Conservation (phyloP, 2,888 invertebrate species). For the Himalopsyche tibetana region DNA sequence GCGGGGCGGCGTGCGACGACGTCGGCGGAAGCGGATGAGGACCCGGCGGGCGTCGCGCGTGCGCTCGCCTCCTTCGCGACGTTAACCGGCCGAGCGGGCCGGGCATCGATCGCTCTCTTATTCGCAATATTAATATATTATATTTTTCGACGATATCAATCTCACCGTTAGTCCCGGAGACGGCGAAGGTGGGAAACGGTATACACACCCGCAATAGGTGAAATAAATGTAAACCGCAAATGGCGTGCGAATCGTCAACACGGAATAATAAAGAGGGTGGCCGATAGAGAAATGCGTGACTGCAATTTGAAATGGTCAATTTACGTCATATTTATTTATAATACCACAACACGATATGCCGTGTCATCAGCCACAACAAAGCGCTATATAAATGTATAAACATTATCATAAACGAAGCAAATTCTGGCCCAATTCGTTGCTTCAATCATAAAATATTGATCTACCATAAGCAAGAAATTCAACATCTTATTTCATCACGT, state of each 20-base stretch:
- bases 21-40: constrained; percentile 3
- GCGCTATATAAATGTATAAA: neutral
- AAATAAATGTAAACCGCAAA: neutral
- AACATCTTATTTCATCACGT: too few relatives aligned
- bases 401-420: neutral
- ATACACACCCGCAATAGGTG: neutral
- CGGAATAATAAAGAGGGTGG: neutral
- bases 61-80: constrained; percentile 35
- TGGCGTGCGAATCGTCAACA: neutral
- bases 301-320: constrained; percentile 1
- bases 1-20: constrained; percentile 2
- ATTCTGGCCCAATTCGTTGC: neutral
- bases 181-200: constrained; percentile 6
- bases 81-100: neutral
- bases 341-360: neutral
- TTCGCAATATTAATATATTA: constrained; percentile 3
- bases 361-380: constrained; percentile 8
- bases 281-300: constrained; percentile 8
- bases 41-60: constrained; percentile 52
- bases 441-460: neutral
- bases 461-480: too few relatives aligned
- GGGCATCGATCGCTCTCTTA: constrained; percentile 25
- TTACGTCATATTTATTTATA: neutral
- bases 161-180: neutral
- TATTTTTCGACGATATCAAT: constrained; percentile 8